Conservation (phyloP, 2,113 vertebrate genomes). For the Colossoma macropomum region DNA sequence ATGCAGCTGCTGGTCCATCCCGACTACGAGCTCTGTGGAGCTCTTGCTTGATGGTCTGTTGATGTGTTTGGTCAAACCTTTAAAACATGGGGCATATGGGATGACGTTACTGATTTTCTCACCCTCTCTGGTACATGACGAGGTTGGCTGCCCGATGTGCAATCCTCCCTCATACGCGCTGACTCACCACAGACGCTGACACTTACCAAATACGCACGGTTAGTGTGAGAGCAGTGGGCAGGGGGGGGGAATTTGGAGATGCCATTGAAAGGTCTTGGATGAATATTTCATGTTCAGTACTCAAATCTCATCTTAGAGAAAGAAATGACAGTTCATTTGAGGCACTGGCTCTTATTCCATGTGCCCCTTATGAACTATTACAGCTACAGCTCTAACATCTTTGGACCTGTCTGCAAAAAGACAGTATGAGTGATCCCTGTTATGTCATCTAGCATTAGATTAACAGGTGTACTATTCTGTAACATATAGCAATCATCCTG, state of each 20-base stretch:
- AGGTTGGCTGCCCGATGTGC: neutral
- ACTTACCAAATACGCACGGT: neutral
- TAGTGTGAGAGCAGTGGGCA: conserved; percentile 3
- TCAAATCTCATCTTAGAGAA: neutral
- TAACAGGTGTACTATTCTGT: too few species aligned
- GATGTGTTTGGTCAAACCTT: neutral
- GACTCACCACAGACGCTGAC: conserved; percentile 41
- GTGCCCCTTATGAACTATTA: too few species aligned
- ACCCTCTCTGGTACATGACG: conserved; percentile 23
- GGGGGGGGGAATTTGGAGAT: neutral
- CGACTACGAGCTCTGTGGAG: neutral
- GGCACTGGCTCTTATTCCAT: too few species aligned
- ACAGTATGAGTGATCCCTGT: too few species aligned
- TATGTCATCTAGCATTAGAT: too few species aligned
- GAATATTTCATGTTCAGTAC: neutral
- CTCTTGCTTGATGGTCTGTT: conserved; percentile 1
- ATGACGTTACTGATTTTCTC: conserved; percentile 14
- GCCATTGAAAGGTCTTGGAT: neutral
- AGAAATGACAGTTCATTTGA: neutral
- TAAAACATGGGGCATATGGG: neutral
- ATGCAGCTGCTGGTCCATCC: neutral
- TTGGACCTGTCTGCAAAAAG: too few species aligned
- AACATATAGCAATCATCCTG: too few species aligned
- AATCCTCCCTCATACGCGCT: conserved; percentile 9
- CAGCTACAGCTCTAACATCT: too few species aligned